Conservation (phyloP, 2,113 vertebrate species). For the Marmota monax region DNA sequence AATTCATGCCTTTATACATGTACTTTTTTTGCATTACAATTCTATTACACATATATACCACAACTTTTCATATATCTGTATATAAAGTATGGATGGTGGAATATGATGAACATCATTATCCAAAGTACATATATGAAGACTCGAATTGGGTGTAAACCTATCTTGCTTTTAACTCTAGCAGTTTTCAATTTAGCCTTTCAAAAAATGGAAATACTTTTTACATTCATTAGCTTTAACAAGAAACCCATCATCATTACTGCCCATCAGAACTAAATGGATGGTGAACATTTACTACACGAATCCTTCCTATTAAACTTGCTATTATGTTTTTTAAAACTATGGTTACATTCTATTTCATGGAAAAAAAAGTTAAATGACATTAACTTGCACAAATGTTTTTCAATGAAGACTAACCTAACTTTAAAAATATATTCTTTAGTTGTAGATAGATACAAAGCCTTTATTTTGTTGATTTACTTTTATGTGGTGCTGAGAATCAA, state of each 20-base stretch:
- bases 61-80: no score
- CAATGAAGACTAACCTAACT: slow-evolving; percentile 17
- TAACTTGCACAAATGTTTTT: slow-evolving; percentile 45
- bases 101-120: no score
- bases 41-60: no score
- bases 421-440: neutral
- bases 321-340: slow-evolving; percentile 36
- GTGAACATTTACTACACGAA: slow-evolving; percentile 1
- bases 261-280: slow-evolving; percentile 49
- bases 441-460: no score
- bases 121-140: no score
- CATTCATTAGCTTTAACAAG: slow-evolving; percentile 74
- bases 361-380: slow-evolving; percentile 58
- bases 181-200: slow-evolving; percentile 62
- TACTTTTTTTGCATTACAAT: no score
- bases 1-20: no score
- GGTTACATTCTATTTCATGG: slow-evolving; percentile 51
- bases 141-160: no score
- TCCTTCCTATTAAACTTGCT: slow-evolving; percentile 47
- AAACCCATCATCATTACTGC: slow-evolving; percentile 57
- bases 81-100: no score
- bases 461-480: no score
- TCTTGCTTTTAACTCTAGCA: slow-evolving; percentile 32
- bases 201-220: slow-evolving; percentile 44
- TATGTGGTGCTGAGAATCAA: no score